phyloP scores from a whole-genome alignment of 2,888 invertebrate species.

The Craniophora ligustri region DNA sequence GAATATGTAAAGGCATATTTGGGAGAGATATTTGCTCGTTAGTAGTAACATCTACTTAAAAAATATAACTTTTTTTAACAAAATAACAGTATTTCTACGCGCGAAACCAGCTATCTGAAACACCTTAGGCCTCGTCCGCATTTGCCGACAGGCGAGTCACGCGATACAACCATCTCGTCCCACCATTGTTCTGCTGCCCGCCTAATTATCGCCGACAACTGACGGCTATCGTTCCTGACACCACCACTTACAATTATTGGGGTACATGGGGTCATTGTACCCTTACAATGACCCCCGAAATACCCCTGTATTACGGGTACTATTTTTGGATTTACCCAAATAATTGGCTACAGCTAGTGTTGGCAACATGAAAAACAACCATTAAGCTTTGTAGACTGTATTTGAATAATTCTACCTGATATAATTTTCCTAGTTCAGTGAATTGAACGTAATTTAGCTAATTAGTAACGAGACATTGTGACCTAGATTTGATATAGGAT shows the following conservation, averaged over 20 bases:
- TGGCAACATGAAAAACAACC: slow-evolving; percentile 10
- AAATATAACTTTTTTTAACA: no score
- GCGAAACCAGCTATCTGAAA: slow-evolving; percentile 10
- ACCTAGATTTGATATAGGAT: neutral
- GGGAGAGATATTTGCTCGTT: no score
- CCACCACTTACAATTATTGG: slow-evolving; percentile 47
- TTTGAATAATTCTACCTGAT: slow-evolving; percentile 6
- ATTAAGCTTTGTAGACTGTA: slow-evolving; percentile 1
- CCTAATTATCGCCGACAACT: slow-evolving; percentile 64
- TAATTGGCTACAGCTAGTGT: slow-evolving; percentile 6
- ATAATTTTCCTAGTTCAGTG: slow-evolving; percentile 3
- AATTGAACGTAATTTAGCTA: slow-evolving; percentile 6
- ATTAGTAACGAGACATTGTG: neutral
- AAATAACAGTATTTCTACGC: neutral
- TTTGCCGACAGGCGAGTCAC: slow-evolving; percentile 55
- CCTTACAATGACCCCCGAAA: no score
- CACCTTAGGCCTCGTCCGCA: slow-evolving; percentile 19
- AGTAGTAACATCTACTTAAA: no score
- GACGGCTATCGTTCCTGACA: slow-evolving; percentile 49
- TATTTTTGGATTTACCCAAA: slow-evolving; percentile 21
- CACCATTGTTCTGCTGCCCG: slow-evolving; percentile 53
- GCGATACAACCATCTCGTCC: slow-evolving; percentile 68
- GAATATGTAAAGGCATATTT: no score
- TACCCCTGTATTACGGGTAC: neutral
- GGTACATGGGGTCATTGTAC: neutral